These are phyloP conservation scores for Brachionus rubens DNA, from an alignment of 1,140 invertebrate genomes.

Conservation along the genomic window DNA sequence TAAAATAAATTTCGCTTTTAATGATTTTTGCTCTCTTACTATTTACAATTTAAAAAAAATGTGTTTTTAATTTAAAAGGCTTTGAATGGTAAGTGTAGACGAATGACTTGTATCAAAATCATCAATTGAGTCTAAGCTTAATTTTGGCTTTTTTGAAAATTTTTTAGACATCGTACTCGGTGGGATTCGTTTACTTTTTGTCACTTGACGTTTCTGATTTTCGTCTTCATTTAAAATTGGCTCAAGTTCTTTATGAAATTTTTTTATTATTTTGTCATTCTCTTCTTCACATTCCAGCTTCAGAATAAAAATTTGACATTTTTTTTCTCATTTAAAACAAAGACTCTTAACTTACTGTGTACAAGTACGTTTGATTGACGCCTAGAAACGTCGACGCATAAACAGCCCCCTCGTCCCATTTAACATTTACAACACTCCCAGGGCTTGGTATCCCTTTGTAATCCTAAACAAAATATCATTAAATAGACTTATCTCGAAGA, in stretches of 20 bases:
- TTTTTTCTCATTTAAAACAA: neutral
- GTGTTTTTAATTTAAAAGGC: neutral
- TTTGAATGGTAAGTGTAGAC: neutral
- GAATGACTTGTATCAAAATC: neutral
- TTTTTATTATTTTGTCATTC: neutral
- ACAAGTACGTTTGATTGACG: slow-evolving; percentile 36
- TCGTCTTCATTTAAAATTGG: neutral
- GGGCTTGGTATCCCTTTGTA: neutral
- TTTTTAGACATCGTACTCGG: neutral
- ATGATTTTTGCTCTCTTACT: no score
- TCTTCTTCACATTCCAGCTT: neutral
- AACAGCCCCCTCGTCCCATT: slow-evolving; percentile 46
- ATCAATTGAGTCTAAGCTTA: neutral
- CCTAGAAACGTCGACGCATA: slow-evolving; percentile 40
- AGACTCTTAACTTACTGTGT: neutral
- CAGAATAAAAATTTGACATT: slow-evolving; percentile 30
- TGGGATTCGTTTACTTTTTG: slow-evolving; percentile 9
- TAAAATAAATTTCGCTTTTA: no score
- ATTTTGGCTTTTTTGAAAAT: slow-evolving; percentile 9
- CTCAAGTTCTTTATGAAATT: slow-evolving; percentile 1
- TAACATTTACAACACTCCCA: slow-evolving; percentile 41
- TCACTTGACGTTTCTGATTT: neutral
- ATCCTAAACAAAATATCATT: neutral
- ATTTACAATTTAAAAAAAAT: no score
- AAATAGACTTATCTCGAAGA: neutral